These are phyloP conservation scores for Platycnemis pennipes DNA, from an alignment of 2,888 invertebrate species.

Conservation along the genomic window DNA sequence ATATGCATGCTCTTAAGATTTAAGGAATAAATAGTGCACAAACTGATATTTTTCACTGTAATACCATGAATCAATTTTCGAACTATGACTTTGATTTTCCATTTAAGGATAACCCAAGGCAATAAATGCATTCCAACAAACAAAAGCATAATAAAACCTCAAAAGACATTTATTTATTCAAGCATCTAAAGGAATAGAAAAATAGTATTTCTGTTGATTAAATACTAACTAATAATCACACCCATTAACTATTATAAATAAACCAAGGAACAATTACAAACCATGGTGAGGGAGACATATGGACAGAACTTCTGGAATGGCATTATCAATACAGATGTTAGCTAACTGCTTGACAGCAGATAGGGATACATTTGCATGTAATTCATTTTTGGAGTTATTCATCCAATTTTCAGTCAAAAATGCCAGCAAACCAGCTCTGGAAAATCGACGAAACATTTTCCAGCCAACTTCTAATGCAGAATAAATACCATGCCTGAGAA, in stretches of 20 bases:
- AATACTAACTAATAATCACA: too few species aligned
- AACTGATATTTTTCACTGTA: too few species aligned
- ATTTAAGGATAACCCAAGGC: too few species aligned
- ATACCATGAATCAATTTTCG: too few species aligned
- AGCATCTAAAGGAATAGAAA: neutral
- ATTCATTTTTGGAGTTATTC: neutral
- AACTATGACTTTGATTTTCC: too few species aligned
- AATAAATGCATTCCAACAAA: too few species aligned
- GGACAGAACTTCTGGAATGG: constrained; percentile 49
- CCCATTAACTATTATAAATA: neutral
- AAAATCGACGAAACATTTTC: constrained; percentile 45
- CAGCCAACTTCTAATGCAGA: constrained; percentile 10
- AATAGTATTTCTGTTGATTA: neutral
- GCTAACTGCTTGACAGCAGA: neutral
- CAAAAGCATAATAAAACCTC: too few species aligned
- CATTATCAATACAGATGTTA: constrained; percentile 58
- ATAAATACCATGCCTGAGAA: constrained; percentile 37
- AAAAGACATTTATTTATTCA: too few species aligned
- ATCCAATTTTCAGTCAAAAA: neutral
- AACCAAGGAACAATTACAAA: neutral
- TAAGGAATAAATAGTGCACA: too few species aligned
- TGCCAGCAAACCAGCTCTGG: constrained; percentile 26
- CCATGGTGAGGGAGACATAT: constrained; percentile 51
- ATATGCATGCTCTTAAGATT: too few species aligned
- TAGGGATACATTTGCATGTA: neutral